Conservation (phyloP, 2,797 vertebrate genomes). For the Anabas testudineus region DNA sequence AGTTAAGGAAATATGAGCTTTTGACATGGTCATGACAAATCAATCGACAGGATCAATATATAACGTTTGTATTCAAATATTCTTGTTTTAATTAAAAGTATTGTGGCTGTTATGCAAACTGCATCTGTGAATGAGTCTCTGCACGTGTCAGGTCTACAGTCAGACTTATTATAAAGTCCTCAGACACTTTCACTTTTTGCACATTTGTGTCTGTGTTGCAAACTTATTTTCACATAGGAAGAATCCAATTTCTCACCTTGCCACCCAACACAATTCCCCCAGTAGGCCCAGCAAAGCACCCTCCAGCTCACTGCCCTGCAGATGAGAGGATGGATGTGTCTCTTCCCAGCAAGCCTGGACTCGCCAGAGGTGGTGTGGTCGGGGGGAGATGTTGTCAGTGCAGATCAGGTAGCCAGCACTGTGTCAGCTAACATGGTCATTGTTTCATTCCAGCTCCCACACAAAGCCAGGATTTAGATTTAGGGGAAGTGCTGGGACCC, state of each 20-base stretch:
- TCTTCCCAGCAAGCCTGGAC: conserved; percentile 11
- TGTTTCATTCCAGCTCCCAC: conserved; percentile 60
- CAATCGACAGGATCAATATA: too few relatives aligned
- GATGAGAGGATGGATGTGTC: conserved; percentile 9
- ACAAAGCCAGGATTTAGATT: conserved; percentile 78
- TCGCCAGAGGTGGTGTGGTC: conserved; percentile 1
- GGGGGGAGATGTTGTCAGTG: conserved; percentile 53
- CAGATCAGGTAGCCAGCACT: conserved; percentile 62
- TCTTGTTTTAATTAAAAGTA: too few relatives aligned
- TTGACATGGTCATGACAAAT: too few relatives aligned
- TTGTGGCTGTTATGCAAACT: too few relatives aligned
- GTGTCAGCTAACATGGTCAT: conserved; percentile 75
- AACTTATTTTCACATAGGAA: too few relatives aligned
- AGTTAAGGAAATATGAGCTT: too few relatives aligned
- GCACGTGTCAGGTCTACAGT: too few relatives aligned
- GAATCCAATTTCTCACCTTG: neutral
- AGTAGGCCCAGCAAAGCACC: neutral
- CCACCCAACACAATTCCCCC: neutral
- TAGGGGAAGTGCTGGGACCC: conserved; percentile 6
- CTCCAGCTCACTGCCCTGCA: neutral
- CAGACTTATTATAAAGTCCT: too few relatives aligned
- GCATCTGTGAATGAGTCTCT: too few relatives aligned
- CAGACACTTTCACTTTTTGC: too few relatives aligned
- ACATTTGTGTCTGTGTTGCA: too few relatives aligned
- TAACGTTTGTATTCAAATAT: too few relatives aligned